Conservation (phyloP, 1,140 invertebrate species). For the Drosophila navojoa region DNA sequence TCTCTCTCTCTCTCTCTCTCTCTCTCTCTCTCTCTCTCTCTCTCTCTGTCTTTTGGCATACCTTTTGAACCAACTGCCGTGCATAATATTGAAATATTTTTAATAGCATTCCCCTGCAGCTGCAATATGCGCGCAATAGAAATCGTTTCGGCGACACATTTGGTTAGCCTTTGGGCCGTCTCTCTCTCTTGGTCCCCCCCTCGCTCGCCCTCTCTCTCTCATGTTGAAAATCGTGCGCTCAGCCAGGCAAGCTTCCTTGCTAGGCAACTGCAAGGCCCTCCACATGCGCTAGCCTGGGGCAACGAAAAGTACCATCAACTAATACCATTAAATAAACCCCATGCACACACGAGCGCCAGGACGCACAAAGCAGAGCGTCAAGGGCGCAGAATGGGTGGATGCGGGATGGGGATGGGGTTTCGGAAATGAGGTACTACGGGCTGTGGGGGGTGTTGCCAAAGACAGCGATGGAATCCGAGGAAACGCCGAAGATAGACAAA, state of each 20-base stretch:
- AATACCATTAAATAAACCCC: conserved; percentile 45
- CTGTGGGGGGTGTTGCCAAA: neutral
- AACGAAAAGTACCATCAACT: conserved; percentile 39
- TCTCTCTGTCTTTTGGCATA: neutral
- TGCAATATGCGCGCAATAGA: conserved; percentile 3
- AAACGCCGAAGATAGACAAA: conserved; percentile 37
- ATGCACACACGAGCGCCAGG: neutral
- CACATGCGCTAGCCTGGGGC: conserved; percentile 27
- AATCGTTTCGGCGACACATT: conserved; percentile 2
- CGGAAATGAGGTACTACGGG: neutral
- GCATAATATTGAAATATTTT: conserved; percentile 3
- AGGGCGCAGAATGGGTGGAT: too few species aligned
- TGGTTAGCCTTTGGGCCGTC: neutral
- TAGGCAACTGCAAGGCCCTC: conserved; percentile 7
- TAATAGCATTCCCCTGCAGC: conserved; percentile 10
- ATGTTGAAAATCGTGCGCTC: conserved; percentile 27
- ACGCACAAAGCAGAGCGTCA: neutral
- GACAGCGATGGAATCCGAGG: conserved; percentile 16
- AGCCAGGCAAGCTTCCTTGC: conserved; percentile 9
- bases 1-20: neutral
- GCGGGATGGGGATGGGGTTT: neutral
- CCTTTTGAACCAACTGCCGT: too few species aligned
- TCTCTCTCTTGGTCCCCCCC: too few species aligned
- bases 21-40: neutral
- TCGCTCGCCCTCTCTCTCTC: neutral